phyloP scores from a whole-genome alignment of 2,888 invertebrate genomes.

The Drosophila lutescens region DNA sequence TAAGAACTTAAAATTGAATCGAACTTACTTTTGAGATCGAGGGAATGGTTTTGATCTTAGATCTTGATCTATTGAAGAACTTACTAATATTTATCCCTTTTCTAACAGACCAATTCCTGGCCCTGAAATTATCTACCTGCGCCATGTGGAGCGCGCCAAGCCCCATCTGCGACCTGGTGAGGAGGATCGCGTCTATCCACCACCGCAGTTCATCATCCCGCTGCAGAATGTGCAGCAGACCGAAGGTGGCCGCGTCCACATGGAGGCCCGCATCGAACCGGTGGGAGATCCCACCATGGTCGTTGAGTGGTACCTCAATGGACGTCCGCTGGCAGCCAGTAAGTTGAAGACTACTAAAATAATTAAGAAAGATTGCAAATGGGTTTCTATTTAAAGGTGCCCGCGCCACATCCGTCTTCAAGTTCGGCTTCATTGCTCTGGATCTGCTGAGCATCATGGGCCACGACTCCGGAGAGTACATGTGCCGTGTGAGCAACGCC shows the following conservation, averaged over 20 bases:
- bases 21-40: too few relatives aligned
- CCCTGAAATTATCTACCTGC: slow-evolving; percentile 96
- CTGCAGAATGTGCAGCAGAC: slow-evolving; percentile 91
- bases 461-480: slow-evolving; percentile 95
- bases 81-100: background rate
- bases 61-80: background rate
- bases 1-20: too few relatives aligned
- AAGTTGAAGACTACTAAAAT: slow-evolving; percentile 81
- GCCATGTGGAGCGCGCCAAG: slow-evolving; percentile 95
- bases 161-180: slow-evolving; percentile 92
- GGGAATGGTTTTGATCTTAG: too few relatives aligned
- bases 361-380: background rate
- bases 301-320: slow-evolving; percentile 98
- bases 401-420: slow-evolving; percentile 96
- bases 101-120: slow-evolving; percentile 91
- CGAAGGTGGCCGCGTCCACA: slow-evolving; percentile 97
- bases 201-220: slow-evolving; percentile 96
- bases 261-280: slow-evolving; percentile 98
- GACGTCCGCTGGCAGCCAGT: slow-evolving; percentile 96
- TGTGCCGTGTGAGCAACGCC: slow-evolving; percentile 93
- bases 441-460: slow-evolving; percentile 94
- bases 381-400: slow-evolving; percentile 88
- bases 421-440: slow-evolving; percentile 98
- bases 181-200: slow-evolving; percentile 94
- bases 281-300: slow-evolving; percentile 98